Evolutionary conservation across 2,797 vertebrate genomes (phyloP).

Genomic region (Hypotaenidia okinawae): DNA sequence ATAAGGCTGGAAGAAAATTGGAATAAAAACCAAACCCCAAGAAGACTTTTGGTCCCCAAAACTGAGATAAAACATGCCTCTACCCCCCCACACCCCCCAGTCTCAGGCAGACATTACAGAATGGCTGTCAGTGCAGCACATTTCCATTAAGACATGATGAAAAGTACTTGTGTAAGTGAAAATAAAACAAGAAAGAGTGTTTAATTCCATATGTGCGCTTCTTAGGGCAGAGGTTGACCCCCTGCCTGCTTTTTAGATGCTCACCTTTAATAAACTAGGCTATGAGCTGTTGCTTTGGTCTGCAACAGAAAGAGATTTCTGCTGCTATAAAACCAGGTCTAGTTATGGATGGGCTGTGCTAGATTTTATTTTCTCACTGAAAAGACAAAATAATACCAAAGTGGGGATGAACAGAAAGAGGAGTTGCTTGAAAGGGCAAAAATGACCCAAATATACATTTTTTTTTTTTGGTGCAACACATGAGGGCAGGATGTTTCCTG

Average conservation of each 20-base stretch:
- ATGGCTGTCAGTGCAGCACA: not conserved
- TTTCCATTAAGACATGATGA: not conserved
- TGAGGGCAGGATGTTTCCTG: not conserved
- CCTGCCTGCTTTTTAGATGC: not conserved
- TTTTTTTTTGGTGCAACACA: not conserved
- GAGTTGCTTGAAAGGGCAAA: not conserved
- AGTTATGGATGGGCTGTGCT: not conserved
- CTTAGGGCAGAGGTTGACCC: not conserved
- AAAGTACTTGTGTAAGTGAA: not conserved
- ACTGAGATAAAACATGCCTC: not conserved
- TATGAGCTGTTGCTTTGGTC: not conserved
- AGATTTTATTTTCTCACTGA: not conserved
- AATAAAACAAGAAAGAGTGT: not conserved
- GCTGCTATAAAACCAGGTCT: not conserved
- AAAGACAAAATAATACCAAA: not conserved
- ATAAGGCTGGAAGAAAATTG: not conserved
- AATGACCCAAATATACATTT: not conserved
- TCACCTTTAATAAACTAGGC: not conserved
- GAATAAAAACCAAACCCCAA: not conserved
- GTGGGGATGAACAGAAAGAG: not conserved
- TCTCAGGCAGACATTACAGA: not conserved
- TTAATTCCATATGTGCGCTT: not conserved
- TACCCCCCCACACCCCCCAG: rapidly evolving
- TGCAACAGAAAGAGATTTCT: not conserved
- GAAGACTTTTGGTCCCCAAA: not conserved